Base-by-base conservation (phyloP, 2,888 invertebrate species). In the Glyphotaelius pellucidus region DNA sequence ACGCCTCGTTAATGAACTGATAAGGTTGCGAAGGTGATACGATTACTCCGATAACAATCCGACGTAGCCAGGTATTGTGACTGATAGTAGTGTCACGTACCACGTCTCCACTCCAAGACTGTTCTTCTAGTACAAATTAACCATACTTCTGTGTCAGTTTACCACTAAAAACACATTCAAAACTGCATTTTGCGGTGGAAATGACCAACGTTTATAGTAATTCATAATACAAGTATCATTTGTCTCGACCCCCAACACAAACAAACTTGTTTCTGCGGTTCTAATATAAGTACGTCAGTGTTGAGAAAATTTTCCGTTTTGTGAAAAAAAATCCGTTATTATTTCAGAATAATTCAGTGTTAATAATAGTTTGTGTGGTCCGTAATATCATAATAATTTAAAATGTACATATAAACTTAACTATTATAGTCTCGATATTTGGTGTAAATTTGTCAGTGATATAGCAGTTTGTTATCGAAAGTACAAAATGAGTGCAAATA, bases 401-500 rank as follows among this genome's bases (percentile, higher is more conserved):
- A 42, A 42, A 42, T 42, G 42, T 42, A 12, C 12, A 42, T 42
- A 2, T 42, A 42, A 42, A 42, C 12, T 42, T 42, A 42, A 42
- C 12, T 42, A 42, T 11, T 42, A 42, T 42, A 42, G 0, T 42
- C 1, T 42, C 19, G 5, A 67, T 67, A 67, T 67, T 67, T 67
- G 5, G 67, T 67, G 67, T 25, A 19, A 67, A 19, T 25, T 67
- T 25, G 2, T 15, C 25, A 67, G 67, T 67, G 67, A 52, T 52
- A 52, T 15, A 42, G 42, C 5, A 67, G 67, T 67, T 52, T 67
- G 52, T 67, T 19, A n/a, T 25, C 25, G 7, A 4, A 25, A 67
- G 52, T 67, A 67, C 67, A 67, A 67, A n/a, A 94, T 94, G 94
- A 94, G 94, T 89, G 94, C 92, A 80, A 87, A 91, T 25, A 80